Base-by-base conservation (phyloP, 2,888 invertebrate genomes). In the Netelia virgata region DNA sequence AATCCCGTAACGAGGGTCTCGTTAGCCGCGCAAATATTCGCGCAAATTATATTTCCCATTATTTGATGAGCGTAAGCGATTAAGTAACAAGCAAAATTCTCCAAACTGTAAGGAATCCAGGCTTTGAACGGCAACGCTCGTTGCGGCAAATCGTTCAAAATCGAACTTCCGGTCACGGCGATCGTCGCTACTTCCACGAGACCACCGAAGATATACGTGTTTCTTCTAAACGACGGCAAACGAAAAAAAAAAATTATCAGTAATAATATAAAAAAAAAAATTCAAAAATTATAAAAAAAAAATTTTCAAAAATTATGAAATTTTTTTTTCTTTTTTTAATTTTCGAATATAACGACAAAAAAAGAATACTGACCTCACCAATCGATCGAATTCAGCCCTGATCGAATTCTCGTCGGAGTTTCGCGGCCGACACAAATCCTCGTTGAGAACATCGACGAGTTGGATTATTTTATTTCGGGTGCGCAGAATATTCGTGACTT, bases 401-500 rank as follows among this genome's bases (percentile, higher is more conserved):
- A 81, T 81, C 20, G 63, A 20, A 9, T 16, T 43, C 68, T 81
- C 81, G 11, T 63, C 36, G 10, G n/a, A 1, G 36, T 75, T 81
- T 36, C 28, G 20, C 10, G 53, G 59, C 55, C 14, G 20, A 36
- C 81, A 81, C 28, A 68, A 41, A 59, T 74, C 68, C 8, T 75
- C 11, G 10, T 18, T 28, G 10, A 81, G 75, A 20, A 20, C 59
- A 16, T 75, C 41, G 16, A 81, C 23, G 20, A 81, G 55, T 16
- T 8, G 36, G 28, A 68, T 57, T 20, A 81, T 81, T 28, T 47
- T 59, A 11, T 68, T 16, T 23, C 75, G 75, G 1, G n/a, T 68
- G 5, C 47, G 16, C 18, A 81, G 9, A 28, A 81, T 59, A 68
- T 81, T 81, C 6, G 74, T 75, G 9, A 75, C 36, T 59, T 81